phyloP scores from a whole-genome alignment of 2,888 invertebrate species.

The Acleris emargana region DNA sequence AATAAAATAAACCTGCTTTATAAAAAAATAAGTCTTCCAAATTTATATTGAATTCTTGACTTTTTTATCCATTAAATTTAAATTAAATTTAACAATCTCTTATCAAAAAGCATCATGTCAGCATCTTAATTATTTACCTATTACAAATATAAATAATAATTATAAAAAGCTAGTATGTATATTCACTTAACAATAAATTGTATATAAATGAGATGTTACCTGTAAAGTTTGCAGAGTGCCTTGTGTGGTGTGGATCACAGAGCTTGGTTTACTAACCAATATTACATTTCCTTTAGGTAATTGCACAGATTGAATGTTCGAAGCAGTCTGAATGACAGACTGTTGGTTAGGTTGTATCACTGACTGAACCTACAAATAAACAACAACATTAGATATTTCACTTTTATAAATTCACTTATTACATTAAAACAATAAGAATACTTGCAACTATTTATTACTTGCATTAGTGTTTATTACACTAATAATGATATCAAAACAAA shows the following conservation, averaged over 20 bases:
- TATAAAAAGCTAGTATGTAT: too few relatives aligned
- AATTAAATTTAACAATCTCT: too few relatives aligned
- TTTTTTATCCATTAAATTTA: too few relatives aligned
- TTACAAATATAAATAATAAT: too few relatives aligned
- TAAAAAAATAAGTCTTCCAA: too few relatives aligned
- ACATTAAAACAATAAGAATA: neutral
- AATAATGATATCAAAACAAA: conserved; percentile 50
- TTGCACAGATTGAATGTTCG: conserved; percentile 91
- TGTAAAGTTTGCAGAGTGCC: conserved; percentile 94
- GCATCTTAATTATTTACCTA: too few relatives aligned
- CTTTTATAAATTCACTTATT: neutral
- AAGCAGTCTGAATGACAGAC: conserved; percentile 97
- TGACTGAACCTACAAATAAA: conserved; percentile 91
- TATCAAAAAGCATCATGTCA: too few relatives aligned
- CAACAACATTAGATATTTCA: conserved; percentile 20
- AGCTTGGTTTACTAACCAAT: conserved; percentile 94
- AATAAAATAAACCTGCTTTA: too few relatives aligned
- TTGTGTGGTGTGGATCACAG: conserved; percentile 96
- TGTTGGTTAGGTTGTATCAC: conserved; percentile 98
- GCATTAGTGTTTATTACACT: neutral
- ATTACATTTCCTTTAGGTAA: conserved; percentile 95
- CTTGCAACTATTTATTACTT: conserved; percentile 5
- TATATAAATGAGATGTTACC: conserved; percentile 72
- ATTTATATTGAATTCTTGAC: too few relatives aligned
- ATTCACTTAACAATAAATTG: conserved; percentile 40